Conservation (phyloP, 2,113 vertebrate genomes). For the Nannobrachium achirus region DNA sequence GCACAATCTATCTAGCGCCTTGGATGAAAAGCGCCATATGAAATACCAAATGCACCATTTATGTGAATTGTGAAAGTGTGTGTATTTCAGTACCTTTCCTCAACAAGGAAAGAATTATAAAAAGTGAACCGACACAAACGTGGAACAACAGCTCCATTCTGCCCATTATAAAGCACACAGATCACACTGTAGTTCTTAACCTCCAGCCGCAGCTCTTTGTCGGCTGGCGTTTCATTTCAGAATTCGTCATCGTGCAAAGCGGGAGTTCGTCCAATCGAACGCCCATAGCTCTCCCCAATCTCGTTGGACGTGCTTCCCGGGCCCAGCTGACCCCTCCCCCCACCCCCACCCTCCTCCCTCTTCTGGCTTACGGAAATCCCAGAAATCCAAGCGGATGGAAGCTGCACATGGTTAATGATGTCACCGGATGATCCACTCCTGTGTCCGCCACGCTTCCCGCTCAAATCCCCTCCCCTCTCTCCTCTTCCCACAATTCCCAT, state of each 20-base stretch:
- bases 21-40: no score
- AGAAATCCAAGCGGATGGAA: constrained; percentile 71
- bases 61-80: background rate
- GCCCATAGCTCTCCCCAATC: constrained; percentile 8
- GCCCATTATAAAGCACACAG: no score
- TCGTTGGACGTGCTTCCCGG: constrained; percentile 2
- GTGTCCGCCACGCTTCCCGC: constrained; percentile 67
- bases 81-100: background rate
- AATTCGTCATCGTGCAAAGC: constrained; percentile 39
- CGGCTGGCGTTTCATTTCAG: no score
- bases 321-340: constrained; percentile 37
- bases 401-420: constrained; percentile 79
- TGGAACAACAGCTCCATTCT: no score
- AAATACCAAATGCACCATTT: no score
- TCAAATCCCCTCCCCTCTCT: constrained; percentile 58
- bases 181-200: background rate
- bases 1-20: no score
- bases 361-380: constrained; percentile 75
- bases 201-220: no score
- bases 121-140: constrained; percentile 1
- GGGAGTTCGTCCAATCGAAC: constrained; percentile 28
- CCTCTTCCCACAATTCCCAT: constrained; percentile 55
- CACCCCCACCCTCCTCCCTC: background rate
- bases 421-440: constrained; percentile 75
- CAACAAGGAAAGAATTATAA: background rate